These are phyloP conservation scores for Drosophila arawakana DNA, from an alignment of 1,140 invertebrate species.

Conservation along the genomic window DNA sequence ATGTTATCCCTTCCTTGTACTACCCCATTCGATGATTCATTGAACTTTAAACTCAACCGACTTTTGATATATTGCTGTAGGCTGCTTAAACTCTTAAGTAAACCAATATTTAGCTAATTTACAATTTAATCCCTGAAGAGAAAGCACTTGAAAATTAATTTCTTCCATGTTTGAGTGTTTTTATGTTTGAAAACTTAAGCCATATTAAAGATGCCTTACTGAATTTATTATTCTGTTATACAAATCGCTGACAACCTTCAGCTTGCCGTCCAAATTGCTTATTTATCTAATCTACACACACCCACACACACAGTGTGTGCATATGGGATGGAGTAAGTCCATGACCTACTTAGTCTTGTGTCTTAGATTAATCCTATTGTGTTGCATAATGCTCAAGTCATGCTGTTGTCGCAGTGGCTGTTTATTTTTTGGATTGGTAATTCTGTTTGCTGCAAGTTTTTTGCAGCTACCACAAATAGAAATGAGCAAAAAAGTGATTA, in stretches of 20 bases:
- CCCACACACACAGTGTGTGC: neutral
- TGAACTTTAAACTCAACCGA: too few relatives aligned
- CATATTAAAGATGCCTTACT: neutral
- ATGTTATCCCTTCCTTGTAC: neutral
- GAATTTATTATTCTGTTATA: conserved; percentile 4
- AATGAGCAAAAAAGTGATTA: conserved; percentile 28
- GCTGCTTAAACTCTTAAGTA: too few relatives aligned
- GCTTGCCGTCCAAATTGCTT: conserved; percentile 13
- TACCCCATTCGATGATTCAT: neutral
- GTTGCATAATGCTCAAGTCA: conserved; percentile 10
- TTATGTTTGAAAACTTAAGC: neutral
- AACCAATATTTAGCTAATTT: too few relatives aligned
- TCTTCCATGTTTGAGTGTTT: neutral
- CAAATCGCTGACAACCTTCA: conserved; percentile 14
- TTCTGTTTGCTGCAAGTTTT: conserved; percentile 6
- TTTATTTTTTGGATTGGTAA: conserved; percentile 18
- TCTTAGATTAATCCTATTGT: conserved; percentile 18
- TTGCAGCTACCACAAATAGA: conserved; percentile 26
- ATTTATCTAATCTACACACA: conserved; percentile 4
- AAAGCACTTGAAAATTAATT: neutral
- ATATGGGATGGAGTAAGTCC: neutral
- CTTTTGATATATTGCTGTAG: neutral
- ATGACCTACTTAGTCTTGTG: conserved; percentile 19
- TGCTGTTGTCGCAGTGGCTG: conserved; percentile 4
- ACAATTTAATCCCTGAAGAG: too few relatives aligned